phyloP scores from a whole-genome alignment of 2,888 invertebrate genomes.

The Eupithecia subfuscata region DNA sequence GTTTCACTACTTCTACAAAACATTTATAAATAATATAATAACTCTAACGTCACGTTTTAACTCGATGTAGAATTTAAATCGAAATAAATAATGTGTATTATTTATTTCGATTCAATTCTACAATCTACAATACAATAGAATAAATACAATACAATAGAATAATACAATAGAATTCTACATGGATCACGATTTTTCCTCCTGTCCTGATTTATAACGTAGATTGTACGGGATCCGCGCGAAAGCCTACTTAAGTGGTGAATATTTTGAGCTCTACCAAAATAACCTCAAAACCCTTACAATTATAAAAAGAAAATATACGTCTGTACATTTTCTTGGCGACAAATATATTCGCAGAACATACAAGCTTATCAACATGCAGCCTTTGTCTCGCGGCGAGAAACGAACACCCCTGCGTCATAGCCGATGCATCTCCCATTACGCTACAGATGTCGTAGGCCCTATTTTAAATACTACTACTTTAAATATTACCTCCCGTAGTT shows the following conservation, averaged over 20 bases:
- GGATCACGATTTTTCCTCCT: constrained; percentile 35
- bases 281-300: neutral
- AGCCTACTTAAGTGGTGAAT: constrained; percentile 42
- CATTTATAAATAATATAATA: neutral
- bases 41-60: neutral
- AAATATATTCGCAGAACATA: neutral
- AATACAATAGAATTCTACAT: no score
- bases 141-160: no score
- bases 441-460: neutral
- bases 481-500: neutral
- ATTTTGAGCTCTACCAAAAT: constrained; percentile 26
- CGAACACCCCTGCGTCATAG: neutral
- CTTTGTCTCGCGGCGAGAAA: neutral
- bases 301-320: neutral
- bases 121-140: no score
- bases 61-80: constrained; percentile 37
- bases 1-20: neutral
- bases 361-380: neutral
- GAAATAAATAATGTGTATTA: constrained; percentile 51
- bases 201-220: constrained; percentile 43
- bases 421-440: neutral
- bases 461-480: neutral
- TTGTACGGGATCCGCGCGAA: constrained; percentile 36
- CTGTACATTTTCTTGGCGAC: neutral
- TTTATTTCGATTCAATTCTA: no score